A percentile compares a stretch with the other conserved stretches of the same genome.
phyloP scores from a whole-genome alignment of 2,797 vertebrate genomes.

The Yasuhikotakia modesta region DNA sequence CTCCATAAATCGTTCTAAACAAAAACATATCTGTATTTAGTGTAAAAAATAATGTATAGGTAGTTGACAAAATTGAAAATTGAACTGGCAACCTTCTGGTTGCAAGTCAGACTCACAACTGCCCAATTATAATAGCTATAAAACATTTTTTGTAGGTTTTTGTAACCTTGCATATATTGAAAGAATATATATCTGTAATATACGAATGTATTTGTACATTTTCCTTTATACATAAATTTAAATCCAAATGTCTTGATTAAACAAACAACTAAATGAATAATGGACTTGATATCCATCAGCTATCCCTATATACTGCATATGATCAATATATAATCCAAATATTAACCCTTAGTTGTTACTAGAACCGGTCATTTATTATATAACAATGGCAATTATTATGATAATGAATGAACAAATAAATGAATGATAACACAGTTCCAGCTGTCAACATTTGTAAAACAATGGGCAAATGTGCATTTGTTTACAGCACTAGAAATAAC shows the following conservation, averaged over 20 bases:
- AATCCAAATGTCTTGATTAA: no score
- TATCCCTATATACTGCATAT: neutral
- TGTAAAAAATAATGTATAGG: neutral
- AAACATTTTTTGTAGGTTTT: no score
- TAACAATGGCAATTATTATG: neutral
- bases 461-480: slow-evolving; percentile 34
- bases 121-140: no score
- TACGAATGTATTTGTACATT: no score
- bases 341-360: neutral
- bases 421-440: slow-evolving; percentile 5
- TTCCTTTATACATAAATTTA: no score
- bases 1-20: neutral
- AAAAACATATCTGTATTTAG: neutral
- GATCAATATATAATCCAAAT: slow-evolving; percentile 6
- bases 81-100: no score
- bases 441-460: neutral
- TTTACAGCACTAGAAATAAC: slow-evolving; percentile 35
- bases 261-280: no score
- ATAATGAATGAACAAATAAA: slow-evolving; percentile 2
- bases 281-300: no score
- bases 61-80: neutral
- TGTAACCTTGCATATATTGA: no score
- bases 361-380: neutral
- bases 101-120: no score
- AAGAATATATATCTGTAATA: no score